A percentile compares a stretch with the other conserved stretches of the same genome.
These are phyloP conservation scores for Chamaetylas fuelleborni DNA, from an alignment of 2,113 vertebrate genomes.

Conservation along the genomic window DNA sequence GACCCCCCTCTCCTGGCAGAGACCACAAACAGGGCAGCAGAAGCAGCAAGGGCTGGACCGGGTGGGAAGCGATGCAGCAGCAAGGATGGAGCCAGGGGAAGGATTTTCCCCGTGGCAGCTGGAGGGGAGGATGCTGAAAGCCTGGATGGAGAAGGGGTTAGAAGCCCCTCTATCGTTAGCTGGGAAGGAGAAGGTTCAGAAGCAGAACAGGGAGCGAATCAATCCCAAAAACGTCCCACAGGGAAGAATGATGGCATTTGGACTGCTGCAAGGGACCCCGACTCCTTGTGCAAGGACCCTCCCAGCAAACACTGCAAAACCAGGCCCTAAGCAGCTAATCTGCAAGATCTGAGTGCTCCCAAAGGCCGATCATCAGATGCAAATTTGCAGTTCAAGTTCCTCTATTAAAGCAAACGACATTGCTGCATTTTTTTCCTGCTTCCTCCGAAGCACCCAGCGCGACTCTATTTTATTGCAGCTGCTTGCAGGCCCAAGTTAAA, in stretches of 20 bases:
- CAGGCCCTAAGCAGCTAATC: not conserved
- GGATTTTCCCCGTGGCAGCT: not conserved
- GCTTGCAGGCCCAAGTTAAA: not conserved
- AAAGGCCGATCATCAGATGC: not conserved
- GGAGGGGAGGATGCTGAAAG: not conserved
- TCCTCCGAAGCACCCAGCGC: not conserved
- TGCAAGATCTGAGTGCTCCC: not conserved
- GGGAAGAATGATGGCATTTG: accelerated
- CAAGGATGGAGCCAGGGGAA: not conserved
- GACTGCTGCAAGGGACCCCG: not conserved
- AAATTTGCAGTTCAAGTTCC: not conserved
- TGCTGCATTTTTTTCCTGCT: not conserved
- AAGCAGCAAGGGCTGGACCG: not conserved
- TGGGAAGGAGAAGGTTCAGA: not conserved
- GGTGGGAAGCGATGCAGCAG: not conserved
- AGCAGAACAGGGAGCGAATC: not conserved
- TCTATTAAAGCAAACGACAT: not conserved
- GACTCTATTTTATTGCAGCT: not conserved
- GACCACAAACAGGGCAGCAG: conserved; percentile 47
- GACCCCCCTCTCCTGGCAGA: conserved; percentile 77
- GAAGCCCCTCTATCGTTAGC: not conserved
- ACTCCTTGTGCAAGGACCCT: not conserved
- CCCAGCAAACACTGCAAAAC: not conserved
- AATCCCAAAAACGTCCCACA: accelerated
- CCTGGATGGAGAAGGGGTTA: not conserved